Conservation (phyloP, 2,113 vertebrate species). For the Cynoglossus semilaevis region DNA sequence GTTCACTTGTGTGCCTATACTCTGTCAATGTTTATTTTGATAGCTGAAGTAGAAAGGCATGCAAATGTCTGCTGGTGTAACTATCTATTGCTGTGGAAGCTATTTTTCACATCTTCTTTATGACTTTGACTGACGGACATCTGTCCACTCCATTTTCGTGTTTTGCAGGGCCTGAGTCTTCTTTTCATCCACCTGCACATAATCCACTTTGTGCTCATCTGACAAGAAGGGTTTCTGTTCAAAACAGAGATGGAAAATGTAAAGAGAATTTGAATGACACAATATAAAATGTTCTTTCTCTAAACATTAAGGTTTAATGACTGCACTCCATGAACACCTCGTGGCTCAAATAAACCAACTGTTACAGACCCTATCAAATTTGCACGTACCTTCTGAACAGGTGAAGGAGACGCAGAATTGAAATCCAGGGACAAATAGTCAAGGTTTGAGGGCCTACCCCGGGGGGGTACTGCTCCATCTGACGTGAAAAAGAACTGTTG, state of each 20-base stretch:
- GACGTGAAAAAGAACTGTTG: slow-evolving; percentile 67
- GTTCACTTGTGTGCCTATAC: too few relatives aligned
- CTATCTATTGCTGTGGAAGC: slow-evolving; percentile 10
- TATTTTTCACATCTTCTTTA: slow-evolving; percentile 60
- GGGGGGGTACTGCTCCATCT: slow-evolving; percentile 69
- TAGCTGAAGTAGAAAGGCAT: too few relatives aligned
- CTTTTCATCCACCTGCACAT: slow-evolving; percentile 94
- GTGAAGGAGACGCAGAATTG: slow-evolving; percentile 88
- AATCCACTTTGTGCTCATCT: slow-evolving; percentile 92
- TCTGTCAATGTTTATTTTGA: too few relatives aligned
- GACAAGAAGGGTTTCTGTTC: slow-evolving; percentile 86
- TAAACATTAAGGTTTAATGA: too few relatives aligned
- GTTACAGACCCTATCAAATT: neutral
- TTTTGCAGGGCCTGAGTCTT: slow-evolving; percentile 96
- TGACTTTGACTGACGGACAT: slow-evolving; percentile 89
- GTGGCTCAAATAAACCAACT: neutral
- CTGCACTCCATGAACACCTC: too few relatives aligned
- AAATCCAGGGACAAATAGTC: slow-evolving; percentile 97
- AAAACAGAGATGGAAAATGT: slow-evolving; percentile 13
- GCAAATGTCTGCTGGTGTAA: slow-evolving; percentile 8
- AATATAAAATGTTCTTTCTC: too few relatives aligned
- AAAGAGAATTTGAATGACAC: neutral
- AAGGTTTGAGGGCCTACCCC: slow-evolving; percentile 83
- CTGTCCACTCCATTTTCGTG: slow-evolving; percentile 95
- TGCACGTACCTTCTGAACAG: slow-evolving; percentile 85